A percentile compares a stretch with the other conserved stretches of the same genome.
phyloP scores from a whole-genome alignment of 2,113 vertebrate species.

The Ploceus nigricollis region DNA sequence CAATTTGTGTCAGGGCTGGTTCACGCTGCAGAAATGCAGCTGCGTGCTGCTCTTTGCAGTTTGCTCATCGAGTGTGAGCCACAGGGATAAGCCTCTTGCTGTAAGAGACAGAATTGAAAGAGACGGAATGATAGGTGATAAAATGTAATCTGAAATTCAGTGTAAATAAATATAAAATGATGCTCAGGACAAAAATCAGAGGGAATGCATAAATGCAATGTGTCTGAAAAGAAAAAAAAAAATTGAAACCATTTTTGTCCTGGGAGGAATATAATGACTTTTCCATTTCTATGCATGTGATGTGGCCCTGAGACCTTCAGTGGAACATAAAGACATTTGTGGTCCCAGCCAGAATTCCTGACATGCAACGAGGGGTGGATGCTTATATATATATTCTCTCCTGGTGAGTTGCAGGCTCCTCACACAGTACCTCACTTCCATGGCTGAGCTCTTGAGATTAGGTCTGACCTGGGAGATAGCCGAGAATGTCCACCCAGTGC shows the following conservation, averaged over 20 bases:
- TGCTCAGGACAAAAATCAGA: not conserved
- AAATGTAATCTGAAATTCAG: not conserved
- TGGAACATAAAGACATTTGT: not conserved
- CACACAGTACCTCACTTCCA: accelerated
- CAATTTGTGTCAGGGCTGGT: not conserved
- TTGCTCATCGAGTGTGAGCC: not conserved
- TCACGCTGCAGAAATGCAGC: not conserved
- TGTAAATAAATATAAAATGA: not conserved
- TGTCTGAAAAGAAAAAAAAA: not conserved
- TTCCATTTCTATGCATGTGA: not conserved
- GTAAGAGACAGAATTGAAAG: not conserved
- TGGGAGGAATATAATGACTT: not conserved
- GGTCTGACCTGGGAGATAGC: not conserved
- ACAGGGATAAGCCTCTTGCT: not conserved
- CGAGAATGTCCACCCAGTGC: too few species aligned
- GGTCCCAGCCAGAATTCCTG: not conserved
- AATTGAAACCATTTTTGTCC: not conserved
- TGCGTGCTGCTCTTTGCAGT: not conserved
- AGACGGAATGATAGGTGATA: not conserved
- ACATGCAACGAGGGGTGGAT: not conserved
- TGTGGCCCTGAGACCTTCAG: not conserved
- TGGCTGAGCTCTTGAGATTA: not conserved
- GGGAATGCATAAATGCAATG: not conserved
- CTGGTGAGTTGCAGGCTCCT: not conserved
- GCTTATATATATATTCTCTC: too few species aligned